phyloP scores from a whole-genome alignment of 2,797 vertebrate species.

The Hydrophis major region DNA sequence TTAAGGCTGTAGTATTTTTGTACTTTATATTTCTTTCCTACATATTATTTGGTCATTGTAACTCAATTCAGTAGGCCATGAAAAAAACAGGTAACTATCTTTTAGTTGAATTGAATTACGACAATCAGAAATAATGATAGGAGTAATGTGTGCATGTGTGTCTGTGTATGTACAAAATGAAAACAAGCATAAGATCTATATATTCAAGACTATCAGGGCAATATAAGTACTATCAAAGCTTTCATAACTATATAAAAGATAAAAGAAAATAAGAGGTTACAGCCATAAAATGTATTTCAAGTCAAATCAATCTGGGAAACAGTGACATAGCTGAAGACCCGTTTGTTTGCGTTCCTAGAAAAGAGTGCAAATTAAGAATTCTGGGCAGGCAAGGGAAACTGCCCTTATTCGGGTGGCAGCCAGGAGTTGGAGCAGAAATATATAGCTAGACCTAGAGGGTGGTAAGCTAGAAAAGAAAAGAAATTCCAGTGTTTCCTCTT shows the following conservation, averaged over 20 bases:
- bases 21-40: not conserved
- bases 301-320: not conserved
- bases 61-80: not conserved
- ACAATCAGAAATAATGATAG: not conserved
- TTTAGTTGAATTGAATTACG: not conserved
- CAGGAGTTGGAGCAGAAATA: not conserved
- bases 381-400: not conserved
- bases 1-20: not conserved
- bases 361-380: not conserved
- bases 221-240: not conserved
- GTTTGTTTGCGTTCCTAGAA: not conserved
- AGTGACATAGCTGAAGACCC: not conserved
- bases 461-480: not conserved
- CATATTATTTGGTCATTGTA: not conserved
- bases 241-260: not conserved
- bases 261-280: not conserved
- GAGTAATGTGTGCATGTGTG: not conserved
- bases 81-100: not conserved
- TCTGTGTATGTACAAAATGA: not conserved
- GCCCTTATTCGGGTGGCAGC: not conserved
- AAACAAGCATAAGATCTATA: not conserved
- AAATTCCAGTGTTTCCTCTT: not conserved
- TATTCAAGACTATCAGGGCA: not conserved
- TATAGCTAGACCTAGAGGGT: not conserved
- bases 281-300: not conserved